Evolutionary conservation across 2,888 invertebrate genomes (phyloP), one percentile per base, ranked within the genome.

Genomic region (Caradrina kadenii): DNA sequence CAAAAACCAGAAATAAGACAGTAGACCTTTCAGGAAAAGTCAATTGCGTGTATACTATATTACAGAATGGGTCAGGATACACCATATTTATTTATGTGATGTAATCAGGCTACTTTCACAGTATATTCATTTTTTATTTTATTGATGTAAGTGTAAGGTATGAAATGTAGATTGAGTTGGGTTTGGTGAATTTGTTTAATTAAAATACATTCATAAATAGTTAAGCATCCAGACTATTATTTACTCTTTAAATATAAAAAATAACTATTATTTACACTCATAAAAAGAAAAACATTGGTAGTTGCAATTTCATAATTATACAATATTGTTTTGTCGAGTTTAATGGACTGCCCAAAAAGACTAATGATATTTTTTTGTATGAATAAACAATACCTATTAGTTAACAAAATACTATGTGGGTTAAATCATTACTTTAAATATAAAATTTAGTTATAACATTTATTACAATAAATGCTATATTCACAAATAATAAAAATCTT

Each of bases 1-100:
- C 87, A 86, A 80, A 80, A 85, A 63, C 58, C 68, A 63, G 62
- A 64, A 53, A 26, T 17, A 5, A 15, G 2, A 1, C n/a, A 39
- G 6, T 58, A 69, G 35, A 15, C 22, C 5, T 8, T 26, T 22
- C 7, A 21, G n/a, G n/a, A n/a, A n/a, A 31, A 22, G 4, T 8
- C 2, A 69, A 19, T 8, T 45, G 31, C 11, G 45, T 48, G 10
- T 21, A 21, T 22, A 39, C 11, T 60, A 26, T 48, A 26, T 10
- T 26, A 42, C 5, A 26, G 1, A 21, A 31, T 10, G 10, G 10
- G 17, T 5, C 19, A n/a, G 15, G 22, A 13, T 45, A 35, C 0
- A 22, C n/a, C 8, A 67, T 48, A 7, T 49, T 21, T 17, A 10
- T 45, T 45, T n/a, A 50, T 45, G 22, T 52, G 31, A 52, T 63